A percentile compares a stretch with the other conserved stretches of the same genome.
Conservation (phyloP, 2,888 invertebrate genomes). For the Eilema depressum region DNA sequence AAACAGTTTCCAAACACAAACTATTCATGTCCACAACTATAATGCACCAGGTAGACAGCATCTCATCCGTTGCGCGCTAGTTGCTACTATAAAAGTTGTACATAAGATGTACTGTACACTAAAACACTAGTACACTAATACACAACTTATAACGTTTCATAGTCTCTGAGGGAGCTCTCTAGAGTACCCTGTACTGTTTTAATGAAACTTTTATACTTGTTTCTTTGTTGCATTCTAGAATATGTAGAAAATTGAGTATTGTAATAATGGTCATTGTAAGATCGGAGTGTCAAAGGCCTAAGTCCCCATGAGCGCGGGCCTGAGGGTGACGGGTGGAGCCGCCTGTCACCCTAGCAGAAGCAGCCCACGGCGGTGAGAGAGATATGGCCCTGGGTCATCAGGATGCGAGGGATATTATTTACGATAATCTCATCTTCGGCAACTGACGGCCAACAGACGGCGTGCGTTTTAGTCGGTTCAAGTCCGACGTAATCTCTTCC, state of each 20-base stretch:
- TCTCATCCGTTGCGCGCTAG: constrained; percentile 16
- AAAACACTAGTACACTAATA: constrained; percentile 51
- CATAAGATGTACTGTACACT: constrained; percentile 27
- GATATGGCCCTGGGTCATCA: too few species aligned
- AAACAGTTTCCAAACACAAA: constrained; percentile 19
- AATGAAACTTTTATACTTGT: constrained; percentile 56
- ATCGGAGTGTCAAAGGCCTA: too few species aligned
- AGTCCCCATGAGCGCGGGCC: too few species aligned
- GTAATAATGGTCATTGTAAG: too few species aligned
- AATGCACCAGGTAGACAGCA: constrained; percentile 33
- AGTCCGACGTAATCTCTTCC: too few species aligned
- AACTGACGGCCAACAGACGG: too few species aligned
- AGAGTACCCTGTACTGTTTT: constrained; percentile 50
- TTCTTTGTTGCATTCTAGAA: constrained; percentile 38
- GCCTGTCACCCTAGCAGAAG: too few species aligned
- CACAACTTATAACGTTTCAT: constrained; percentile 56
- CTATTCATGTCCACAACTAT: constrained; percentile 31
- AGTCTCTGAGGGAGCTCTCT: constrained; percentile 53
- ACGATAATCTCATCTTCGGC: too few species aligned
- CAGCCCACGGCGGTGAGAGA: too few species aligned
- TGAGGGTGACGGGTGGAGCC: too few species aligned
- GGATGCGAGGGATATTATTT: too few species aligned
- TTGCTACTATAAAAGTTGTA: constrained; percentile 22
- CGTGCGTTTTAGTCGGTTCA: too few species aligned
- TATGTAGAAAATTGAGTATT: constrained; percentile 18